A percentile compares a stretch with the other conserved stretches of the same genome.
These are phyloP conservation scores for Ispidina picta DNA, from an alignment of 2,797 vertebrate species.

Conservation along the genomic window DNA sequence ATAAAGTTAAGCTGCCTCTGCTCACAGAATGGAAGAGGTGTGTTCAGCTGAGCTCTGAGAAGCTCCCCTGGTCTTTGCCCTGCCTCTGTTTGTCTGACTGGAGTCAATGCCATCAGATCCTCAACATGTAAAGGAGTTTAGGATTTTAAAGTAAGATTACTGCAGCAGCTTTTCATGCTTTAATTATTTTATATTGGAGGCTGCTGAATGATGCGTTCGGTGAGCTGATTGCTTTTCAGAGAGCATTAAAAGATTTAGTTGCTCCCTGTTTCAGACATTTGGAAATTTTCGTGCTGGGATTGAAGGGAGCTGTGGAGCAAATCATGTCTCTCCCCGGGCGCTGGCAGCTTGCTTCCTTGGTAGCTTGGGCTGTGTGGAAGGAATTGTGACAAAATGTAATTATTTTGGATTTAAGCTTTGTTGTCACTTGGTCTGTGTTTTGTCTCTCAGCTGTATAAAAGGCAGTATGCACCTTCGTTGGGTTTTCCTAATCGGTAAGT, in stretches of 20 bases:
- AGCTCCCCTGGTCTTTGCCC: background rate
- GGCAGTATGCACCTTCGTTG: background rate
- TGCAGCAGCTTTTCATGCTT: constrained; percentile 54
- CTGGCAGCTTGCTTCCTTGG: constrained; percentile 74
- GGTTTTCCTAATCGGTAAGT: background rate
- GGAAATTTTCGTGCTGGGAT: constrained; percentile 75
- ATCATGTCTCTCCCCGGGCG: constrained; percentile 68
- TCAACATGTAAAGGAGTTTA: constrained; percentile 61
- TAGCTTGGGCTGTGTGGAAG: constrained; percentile 79
- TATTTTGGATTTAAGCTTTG: constrained; percentile 44
- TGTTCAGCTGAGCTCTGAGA: constrained; percentile 30
- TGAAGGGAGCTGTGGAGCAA: constrained; percentile 75
- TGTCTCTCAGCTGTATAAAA: constrained; percentile 28
- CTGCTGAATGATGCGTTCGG: constrained; percentile 76
- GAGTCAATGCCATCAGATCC: constrained; percentile 47
- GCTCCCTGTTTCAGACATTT: constrained; percentile 75
- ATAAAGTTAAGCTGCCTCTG: constrained; percentile 57
- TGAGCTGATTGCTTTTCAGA: constrained; percentile 80
- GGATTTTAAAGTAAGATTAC: constrained; percentile 63
- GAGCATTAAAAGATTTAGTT: constrained; percentile 81
- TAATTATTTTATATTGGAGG: constrained; percentile 70
- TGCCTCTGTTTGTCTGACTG: constrained; percentile 19
- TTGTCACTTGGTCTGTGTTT: constrained; percentile 33
- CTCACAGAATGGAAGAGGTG: constrained; percentile 34
- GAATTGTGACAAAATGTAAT: constrained; percentile 81